Percentiles rank a stretch among this genome's conserved stretches.
phyloP scores from a whole-genome alignment of 2,797 vertebrate genomes.

The Sphenopsis melanotis region DNA sequence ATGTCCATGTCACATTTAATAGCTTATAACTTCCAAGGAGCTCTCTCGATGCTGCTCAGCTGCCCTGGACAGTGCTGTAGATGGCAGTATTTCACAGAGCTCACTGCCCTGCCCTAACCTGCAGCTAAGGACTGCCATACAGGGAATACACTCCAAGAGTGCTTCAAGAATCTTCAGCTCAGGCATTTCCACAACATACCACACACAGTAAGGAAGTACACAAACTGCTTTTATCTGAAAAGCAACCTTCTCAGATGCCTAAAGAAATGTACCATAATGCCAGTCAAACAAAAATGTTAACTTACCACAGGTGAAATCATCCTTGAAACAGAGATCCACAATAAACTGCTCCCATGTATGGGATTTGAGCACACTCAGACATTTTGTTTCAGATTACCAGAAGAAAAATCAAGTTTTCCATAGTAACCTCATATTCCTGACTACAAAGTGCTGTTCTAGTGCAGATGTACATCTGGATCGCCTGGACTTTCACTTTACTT shows the following conservation, averaged over 20 bases:
- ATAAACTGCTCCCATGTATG: background rate
- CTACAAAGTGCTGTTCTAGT: background rate
- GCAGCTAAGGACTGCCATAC: background rate
- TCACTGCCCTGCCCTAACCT: background rate
- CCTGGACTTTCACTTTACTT: background rate
- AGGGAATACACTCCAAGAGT: background rate
- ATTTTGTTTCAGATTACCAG: background rate
- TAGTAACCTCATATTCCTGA: background rate
- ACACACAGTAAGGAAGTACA: fast-evolving
- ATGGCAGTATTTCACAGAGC: background rate
- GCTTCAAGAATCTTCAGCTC: background rate
- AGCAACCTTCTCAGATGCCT: background rate
- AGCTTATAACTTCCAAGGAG: background rate
- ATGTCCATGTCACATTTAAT: background rate
- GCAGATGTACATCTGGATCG: background rate
- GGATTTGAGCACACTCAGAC: background rate
- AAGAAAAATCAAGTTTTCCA: background rate
- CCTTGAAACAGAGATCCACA: background rate
- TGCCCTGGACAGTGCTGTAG: background rate
- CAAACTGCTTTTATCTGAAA: background rate
- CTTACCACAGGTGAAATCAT: background rate
- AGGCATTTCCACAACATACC: background rate
- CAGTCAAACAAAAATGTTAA: background rate
- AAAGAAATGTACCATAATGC: background rate
- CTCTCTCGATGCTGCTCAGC: background rate